These are phyloP conservation scores for Ctenicera cuprea DNA, from an alignment of 2,888 invertebrate genomes.

Conservation along the genomic window DNA sequence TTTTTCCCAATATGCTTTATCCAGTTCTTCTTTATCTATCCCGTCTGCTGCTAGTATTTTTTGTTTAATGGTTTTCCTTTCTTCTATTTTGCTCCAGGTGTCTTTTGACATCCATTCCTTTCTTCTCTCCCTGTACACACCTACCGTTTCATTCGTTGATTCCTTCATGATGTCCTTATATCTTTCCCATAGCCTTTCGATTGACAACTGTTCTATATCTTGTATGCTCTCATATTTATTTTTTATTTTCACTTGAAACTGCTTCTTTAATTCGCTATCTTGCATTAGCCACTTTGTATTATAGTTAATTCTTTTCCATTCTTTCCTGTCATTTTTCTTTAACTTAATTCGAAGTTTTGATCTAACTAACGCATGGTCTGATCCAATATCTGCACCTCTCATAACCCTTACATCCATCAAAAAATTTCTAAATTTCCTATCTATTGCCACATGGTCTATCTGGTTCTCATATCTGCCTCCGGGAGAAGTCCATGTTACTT, in stretches of 20 bases:
- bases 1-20: constrained; percentile 1
- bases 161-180: not conserved
- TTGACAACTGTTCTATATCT: not conserved
- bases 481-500: too few species aligned
- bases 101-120: constrained; percentile 13
- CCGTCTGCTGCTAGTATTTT: not conserved
- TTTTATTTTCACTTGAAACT: constrained; percentile 5
- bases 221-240: constrained; percentile 9
- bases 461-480: too few species aligned
- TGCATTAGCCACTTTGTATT: constrained; percentile 9
- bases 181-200: not conserved
- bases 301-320: too few species aligned
- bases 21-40: constrained; percentile 5
- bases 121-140: not conserved
- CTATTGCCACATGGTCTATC: too few species aligned
- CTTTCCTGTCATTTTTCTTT: too few species aligned
- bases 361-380: too few species aligned
- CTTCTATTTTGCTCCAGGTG: constrained; percentile 11
- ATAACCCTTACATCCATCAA: too few species aligned
- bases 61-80: constrained; percentile 5
- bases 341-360: too few species aligned
- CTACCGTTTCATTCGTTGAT: constrained; percentile 10
- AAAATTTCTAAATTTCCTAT: too few species aligned
- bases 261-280: constrained; percentile 2
- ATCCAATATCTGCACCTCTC: too few species aligned